phyloP scores from a whole-genome alignment of 2,797 vertebrate species.

The Otolemur crassicaudatus region DNA sequence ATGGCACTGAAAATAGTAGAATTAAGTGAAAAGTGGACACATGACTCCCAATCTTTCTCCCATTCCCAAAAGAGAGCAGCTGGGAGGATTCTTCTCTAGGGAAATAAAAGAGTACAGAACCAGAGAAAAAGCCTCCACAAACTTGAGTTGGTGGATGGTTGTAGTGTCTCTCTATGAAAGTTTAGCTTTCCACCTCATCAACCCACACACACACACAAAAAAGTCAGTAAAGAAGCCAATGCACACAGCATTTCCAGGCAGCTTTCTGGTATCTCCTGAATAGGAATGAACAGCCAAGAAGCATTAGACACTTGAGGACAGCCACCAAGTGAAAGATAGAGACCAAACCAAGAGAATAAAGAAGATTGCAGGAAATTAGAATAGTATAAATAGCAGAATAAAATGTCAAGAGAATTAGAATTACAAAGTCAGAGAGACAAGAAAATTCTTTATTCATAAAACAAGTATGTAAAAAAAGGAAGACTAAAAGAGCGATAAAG shows the following conservation, averaged over 20 bases:
- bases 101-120: background rate
- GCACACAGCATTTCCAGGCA: background rate
- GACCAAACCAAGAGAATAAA: conserved; percentile 5
- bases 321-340: background rate
- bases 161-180: background rate
- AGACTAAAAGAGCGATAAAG: background rate
- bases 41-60: background rate
- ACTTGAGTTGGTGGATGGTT: background rate
- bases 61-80: background rate
- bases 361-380: background rate
- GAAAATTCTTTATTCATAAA: background rate
- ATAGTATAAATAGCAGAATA: background rate
- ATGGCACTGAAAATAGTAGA: background rate
- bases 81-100: background rate
- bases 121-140: background rate
- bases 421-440: background rate
- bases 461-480: background rate
- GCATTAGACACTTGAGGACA: background rate
- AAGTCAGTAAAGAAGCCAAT: background rate
- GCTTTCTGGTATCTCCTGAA: background rate
- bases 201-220: background rate
- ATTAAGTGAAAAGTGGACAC: background rate
- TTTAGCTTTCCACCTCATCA: background rate
- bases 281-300: background rate
- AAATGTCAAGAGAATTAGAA: background rate